These are phyloP conservation scores for Motacilla tschutschensis DNA, from an alignment of 2,113 vertebrate species.

Conservation along the genomic window DNA sequence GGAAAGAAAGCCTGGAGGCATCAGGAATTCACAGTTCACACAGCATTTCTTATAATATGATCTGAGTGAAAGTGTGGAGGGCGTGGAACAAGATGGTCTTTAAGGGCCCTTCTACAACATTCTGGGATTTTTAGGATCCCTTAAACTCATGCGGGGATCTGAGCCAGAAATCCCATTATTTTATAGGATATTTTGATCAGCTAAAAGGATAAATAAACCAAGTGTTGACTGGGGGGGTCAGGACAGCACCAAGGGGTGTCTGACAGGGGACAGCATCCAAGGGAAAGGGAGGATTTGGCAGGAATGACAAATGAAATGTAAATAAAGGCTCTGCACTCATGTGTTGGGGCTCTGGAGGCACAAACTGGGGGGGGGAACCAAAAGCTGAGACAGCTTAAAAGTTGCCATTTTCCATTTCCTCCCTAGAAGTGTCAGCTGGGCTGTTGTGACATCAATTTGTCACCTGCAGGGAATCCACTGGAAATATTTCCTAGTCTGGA, in stretches of 20 bases:
- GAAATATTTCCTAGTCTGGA: not conserved
- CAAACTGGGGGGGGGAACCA: not conserved
- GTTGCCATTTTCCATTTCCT: not conserved
- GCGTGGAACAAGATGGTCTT: rapidly evolving
- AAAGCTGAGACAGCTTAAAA: not conserved
- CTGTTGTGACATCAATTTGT: not conserved
- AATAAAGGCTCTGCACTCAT: not conserved
- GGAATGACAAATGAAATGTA: not conserved
- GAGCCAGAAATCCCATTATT: not conserved
- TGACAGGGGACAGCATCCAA: not conserved
- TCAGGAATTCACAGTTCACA: not conserved
- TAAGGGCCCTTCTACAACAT: not conserved
- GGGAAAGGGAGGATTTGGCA: not conserved
- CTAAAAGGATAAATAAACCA: not conserved
- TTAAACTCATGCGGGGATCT: not conserved
- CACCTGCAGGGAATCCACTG: not conserved
- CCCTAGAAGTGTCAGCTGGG: not conserved
- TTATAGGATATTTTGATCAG: not conserved
- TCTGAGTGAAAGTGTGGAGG: not conserved
- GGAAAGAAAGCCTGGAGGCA: not conserved
- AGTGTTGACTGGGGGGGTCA: rapidly evolving
- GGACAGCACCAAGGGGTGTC: not conserved
- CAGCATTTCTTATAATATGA: not conserved
- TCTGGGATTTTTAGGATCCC: not conserved
- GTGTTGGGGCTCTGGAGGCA: not conserved